Evolutionary conservation across 2,888 invertebrate species (phyloP).

Genomic region (Papilio gigon): DNA sequence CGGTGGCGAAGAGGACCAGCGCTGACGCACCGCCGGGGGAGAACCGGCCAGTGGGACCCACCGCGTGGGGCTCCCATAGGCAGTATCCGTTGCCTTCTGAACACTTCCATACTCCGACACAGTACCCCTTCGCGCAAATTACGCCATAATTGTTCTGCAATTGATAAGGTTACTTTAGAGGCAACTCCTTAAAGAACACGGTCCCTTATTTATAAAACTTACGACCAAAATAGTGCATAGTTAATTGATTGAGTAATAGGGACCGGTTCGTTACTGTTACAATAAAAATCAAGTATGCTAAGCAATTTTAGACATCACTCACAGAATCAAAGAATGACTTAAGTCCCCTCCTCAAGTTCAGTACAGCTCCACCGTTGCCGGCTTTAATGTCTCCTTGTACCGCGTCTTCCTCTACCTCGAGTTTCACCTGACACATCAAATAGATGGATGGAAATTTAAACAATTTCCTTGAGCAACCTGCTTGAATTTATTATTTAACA

Average conservation of each 20-base stretch:
- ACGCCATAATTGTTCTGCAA: constrained; percentile 66
- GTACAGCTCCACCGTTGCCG: constrained; percentile 58
- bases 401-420: constrained; percentile 58
- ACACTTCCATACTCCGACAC: constrained; percentile 66
- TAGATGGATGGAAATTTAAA: too few relatives aligned
- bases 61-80: constrained; percentile 70
- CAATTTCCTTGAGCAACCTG: background rate
- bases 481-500: background rate
- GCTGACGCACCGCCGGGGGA: constrained; percentile 65
- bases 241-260: too few relatives aligned
- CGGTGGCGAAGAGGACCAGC: constrained; percentile 55
- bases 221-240: background rate
- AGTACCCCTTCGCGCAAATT: constrained; percentile 70
- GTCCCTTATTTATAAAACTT: too few relatives aligned
- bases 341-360: constrained; percentile 61
- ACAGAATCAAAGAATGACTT: constrained; percentile 66
- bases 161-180: too few relatives aligned
- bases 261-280: too few relatives aligned
- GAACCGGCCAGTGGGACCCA: constrained; percentile 61
- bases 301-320: constrained; percentile 38
- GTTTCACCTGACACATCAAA: constrained; percentile 55
- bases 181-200: too few relatives aligned
- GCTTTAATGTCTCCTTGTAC: constrained; percentile 68
- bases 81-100: constrained; percentile 57
- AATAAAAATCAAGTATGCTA: too few relatives aligned